Evolutionary conservation across 2,113 vertebrate species (phyloP).

Genomic region (Marmota flaviventris): DNA sequence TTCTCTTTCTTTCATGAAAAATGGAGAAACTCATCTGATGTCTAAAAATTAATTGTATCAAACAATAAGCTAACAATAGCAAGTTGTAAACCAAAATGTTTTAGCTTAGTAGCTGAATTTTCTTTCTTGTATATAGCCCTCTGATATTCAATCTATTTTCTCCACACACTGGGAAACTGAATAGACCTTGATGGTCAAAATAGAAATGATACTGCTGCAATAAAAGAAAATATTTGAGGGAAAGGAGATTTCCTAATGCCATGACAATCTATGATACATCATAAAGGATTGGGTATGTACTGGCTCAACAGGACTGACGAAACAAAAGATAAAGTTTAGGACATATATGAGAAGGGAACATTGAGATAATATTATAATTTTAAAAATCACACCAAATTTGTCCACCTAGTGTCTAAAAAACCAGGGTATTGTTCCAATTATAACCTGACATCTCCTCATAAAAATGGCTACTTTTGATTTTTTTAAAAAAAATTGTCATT

Average conservation of each 20-base stretch:
- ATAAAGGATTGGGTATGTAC: background rate
- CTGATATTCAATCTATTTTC: background rate
- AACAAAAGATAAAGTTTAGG: background rate
- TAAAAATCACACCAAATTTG: background rate
- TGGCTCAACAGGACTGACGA: background rate
- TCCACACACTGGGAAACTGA: background rate
- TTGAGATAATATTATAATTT: background rate
- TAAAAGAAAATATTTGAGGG: background rate
- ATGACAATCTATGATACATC: background rate
- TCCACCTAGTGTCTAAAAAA: background rate
- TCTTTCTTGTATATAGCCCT: background rate
- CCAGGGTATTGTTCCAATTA: constrained; percentile 53
- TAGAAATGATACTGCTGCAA: background rate
- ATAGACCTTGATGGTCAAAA: background rate
- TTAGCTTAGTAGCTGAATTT: constrained; percentile 1
- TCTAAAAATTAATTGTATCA: constrained; percentile 9
- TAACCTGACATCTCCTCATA: constrained; percentile 60
- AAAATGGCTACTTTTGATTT: constrained; percentile 20
- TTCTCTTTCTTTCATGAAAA: background rate
- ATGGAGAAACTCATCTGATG: background rate
- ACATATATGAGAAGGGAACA: background rate
- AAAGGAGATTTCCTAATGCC: background rate
- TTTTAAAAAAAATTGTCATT: constrained; percentile 34
- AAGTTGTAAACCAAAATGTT: background rate
- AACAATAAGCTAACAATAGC: constrained; percentile 10